Evolutionary conservation across 2,888 invertebrate species (phyloP).

Genomic region (Hymenopus coronatus): DNA sequence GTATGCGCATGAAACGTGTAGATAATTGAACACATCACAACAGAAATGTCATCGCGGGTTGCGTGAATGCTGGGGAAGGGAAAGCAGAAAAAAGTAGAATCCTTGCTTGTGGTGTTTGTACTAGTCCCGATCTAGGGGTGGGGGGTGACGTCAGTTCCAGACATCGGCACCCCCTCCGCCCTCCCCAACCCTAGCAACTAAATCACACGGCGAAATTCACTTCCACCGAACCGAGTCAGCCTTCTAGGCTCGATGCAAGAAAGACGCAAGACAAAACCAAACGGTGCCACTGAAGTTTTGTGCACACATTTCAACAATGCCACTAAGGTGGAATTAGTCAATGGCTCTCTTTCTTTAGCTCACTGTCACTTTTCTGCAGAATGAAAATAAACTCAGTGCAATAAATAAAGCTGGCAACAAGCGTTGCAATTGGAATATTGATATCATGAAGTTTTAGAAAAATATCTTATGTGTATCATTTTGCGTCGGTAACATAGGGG

Average conservation of each 20-base stretch:
- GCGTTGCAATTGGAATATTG: too few species aligned
- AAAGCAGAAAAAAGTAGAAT: not conserved
- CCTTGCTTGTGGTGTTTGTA: not conserved
- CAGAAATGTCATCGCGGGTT: not conserved
- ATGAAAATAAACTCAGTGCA: too few species aligned
- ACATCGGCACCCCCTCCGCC: not conserved
- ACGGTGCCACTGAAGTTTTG: not conserved
- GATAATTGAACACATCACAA: not conserved
- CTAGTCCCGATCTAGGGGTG: not conserved
- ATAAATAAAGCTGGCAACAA: too few species aligned
- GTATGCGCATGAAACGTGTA: not conserved
- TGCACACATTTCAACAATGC: not conserved
- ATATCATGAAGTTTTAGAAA: too few species aligned
- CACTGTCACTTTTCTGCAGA: too few species aligned
- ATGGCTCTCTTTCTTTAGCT: too few species aligned
- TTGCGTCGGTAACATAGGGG: too few species aligned
- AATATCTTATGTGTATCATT: too few species aligned
- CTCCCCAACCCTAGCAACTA: not conserved
- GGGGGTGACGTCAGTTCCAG: not conserved
- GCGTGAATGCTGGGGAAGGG: not conserved
- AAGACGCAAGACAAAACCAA: not conserved
- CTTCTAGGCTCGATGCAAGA: not conserved
- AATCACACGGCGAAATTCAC: conserved; percentile 15
- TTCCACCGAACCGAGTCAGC: not conserved
- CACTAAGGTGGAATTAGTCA: not conserved